These are phyloP conservation scores for Eudemis profundana DNA, from an alignment of 2,888 invertebrate genomes.

Conservation along the genomic window DNA sequence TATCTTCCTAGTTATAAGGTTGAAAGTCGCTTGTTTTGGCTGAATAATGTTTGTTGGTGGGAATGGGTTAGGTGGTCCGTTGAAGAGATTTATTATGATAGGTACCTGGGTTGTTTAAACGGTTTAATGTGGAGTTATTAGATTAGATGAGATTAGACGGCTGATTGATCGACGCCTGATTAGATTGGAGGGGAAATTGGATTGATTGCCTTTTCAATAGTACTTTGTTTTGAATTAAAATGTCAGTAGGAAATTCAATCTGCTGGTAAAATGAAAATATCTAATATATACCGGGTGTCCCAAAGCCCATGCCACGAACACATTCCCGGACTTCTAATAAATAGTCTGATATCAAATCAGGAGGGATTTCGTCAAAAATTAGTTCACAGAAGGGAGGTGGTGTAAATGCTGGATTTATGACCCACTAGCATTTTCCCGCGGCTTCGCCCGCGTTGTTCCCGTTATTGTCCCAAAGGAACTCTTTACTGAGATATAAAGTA, in stretches of 20 bases:
- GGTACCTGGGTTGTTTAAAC: constrained; percentile 73
- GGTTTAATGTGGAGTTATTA: constrained; percentile 73
- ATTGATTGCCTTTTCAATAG: constrained; percentile 20
- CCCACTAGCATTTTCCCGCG: too few species aligned
- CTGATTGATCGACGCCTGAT: constrained; percentile 50
- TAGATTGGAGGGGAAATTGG: constrained; percentile 8
- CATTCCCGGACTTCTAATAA: too few species aligned
- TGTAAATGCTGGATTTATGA: too few species aligned
- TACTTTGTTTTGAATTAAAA: constrained; percentile 21
- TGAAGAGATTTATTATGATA: constrained; percentile 77
- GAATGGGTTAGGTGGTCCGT: constrained; percentile 62
- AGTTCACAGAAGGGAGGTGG: too few species aligned
- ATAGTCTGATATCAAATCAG: too few species aligned
- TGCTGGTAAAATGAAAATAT: not conserved
- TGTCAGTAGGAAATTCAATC: not conserved
- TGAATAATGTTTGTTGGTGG: constrained; percentile 52
- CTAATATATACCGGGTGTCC: too few species aligned
- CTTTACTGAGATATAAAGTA: too few species aligned
- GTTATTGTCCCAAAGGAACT: too few species aligned
- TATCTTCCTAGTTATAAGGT: constrained; percentile 48
- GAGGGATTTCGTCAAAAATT: too few species aligned
- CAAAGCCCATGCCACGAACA: too few species aligned
- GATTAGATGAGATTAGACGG: constrained; percentile 58
- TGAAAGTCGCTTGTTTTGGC: constrained; percentile 45
- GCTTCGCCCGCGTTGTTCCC: too few species aligned